phyloP scores from a whole-genome alignment of 1,140 invertebrate genomes.

The Leptonema lineaticorne region DNA sequence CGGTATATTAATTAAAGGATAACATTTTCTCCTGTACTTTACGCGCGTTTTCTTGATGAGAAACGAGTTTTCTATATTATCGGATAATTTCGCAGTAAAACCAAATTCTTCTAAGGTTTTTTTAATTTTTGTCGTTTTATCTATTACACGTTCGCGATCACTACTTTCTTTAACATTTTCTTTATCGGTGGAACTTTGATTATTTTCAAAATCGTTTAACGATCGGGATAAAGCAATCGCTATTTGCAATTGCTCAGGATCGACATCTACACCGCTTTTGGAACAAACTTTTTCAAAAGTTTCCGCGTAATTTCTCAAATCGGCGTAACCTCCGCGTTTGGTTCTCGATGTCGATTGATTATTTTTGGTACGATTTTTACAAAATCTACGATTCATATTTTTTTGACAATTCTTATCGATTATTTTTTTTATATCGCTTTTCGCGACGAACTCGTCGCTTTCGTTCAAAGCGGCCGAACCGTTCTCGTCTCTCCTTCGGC shows the following conservation, averaged over 20 bases:
- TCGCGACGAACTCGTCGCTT: conserved; percentile 3
- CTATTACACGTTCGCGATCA: conserved; percentile 1
- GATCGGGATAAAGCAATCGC: conserved; percentile 60
- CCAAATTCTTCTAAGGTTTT: conserved; percentile 45
- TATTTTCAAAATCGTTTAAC: conserved; percentile 44
- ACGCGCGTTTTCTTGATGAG: conserved; percentile 37
- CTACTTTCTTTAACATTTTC: conserved; percentile 17
- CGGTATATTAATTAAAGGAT: conserved; percentile 45
- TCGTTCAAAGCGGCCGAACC: background rate
- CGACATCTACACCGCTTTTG: conserved; percentile 51
- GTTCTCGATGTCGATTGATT: conserved; percentile 45
- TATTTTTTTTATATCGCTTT: conserved; percentile 15
- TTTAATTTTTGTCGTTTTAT: conserved; percentile 35
- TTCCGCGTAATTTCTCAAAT: conserved; percentile 47
- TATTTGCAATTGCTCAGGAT: conserved; percentile 58
- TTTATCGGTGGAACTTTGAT: conserved; percentile 24
- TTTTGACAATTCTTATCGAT: conserved; percentile 6
- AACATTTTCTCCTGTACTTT: conserved; percentile 36
- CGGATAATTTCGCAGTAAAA: conserved; percentile 40
- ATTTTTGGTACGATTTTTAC: conserved; percentile 30
- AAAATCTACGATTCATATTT: conserved; percentile 5
- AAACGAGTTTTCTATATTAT: conserved; percentile 40
- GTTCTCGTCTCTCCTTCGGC: background rate
- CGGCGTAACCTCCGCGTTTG: conserved; percentile 42
- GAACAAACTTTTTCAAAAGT: conserved; percentile 51